Conservation (phyloP, 2,113 vertebrate genomes). For the Indicator maculatus region DNA sequence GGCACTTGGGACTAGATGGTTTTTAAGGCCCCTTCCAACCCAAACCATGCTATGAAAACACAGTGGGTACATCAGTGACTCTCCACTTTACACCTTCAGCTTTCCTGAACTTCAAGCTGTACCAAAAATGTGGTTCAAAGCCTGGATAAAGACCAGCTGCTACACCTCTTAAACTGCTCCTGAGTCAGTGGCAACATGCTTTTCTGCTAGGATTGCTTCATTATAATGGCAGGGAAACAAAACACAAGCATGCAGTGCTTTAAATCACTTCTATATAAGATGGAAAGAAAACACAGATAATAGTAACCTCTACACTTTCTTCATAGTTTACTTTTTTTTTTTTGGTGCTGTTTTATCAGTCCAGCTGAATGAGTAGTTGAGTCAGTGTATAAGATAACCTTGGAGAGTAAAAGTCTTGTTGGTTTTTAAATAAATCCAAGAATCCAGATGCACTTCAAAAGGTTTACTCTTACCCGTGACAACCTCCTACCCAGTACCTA, state of each 20-base stretch:
- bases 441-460: not conserved
- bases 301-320: not conserved
- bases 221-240: not conserved
- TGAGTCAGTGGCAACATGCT: not conserved
- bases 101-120: not conserved
- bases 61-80: not conserved
- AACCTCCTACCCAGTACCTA: not conserved
- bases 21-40: not conserved
- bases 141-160: not conserved
- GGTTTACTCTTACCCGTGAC: not conserved
- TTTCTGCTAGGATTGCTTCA: not conserved
- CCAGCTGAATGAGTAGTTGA: not conserved
- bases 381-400: not conserved
- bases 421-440: not conserved
- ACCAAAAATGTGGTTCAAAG: accelerated
- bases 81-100: not conserved
- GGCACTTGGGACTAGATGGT: not conserved
- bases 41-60: not conserved
- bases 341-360: not conserved
- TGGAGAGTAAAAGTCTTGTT: not conserved
- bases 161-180: not conserved
- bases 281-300: not conserved
- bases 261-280: not conserved
- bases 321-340: not conserved
- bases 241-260: not conserved